Evolutionary conservation across 2,797 vertebrate species (phyloP).

Genomic region (Ctenosaura bakeri): DNA sequence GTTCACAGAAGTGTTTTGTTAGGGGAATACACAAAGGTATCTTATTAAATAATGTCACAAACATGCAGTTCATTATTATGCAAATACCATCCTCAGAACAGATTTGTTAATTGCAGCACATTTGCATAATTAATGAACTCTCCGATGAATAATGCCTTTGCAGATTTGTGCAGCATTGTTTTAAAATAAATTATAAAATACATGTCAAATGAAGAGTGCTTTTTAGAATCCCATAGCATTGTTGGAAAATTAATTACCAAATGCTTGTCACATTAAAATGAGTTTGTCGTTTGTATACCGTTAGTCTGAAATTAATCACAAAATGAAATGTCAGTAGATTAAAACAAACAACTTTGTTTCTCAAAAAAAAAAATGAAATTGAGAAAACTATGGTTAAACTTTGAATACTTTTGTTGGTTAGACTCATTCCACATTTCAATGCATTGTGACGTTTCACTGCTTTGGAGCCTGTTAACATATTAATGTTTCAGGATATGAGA

Average conservation of each 20-base stretch:
- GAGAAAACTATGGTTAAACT: constrained; percentile 70
- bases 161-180: constrained; percentile 89
- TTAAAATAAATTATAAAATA: constrained; percentile 94
- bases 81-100: constrained; percentile 90
- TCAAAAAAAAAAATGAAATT: constrained; percentile 46
- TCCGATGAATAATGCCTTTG: constrained; percentile 93
- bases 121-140: constrained; percentile 97
- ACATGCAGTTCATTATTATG: constrained; percentile 93
- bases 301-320: constrained; percentile 85
- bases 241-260: constrained; percentile 88
- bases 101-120: constrained; percentile 95
- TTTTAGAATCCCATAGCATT: constrained; percentile 83
- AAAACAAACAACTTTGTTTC: constrained; percentile 75
- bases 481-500: constrained; percentile 79
- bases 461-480: constrained; percentile 68
- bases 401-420: constrained; percentile 65
- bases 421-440: constrained; percentile 60
- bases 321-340: constrained; percentile 81
- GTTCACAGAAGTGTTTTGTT: constrained; percentile 81
- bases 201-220: constrained; percentile 85
- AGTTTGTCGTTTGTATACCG: constrained; percentile 83
- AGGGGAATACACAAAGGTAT: constrained; percentile 86
- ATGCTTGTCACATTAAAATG: constrained; percentile 86
- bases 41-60: constrained; percentile 92
- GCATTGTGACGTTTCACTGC: constrained; percentile 66